These are phyloP conservation scores for Amphipoea lucens DNA, from an alignment of 2,888 invertebrate genomes.

Conservation along the genomic window DNA sequence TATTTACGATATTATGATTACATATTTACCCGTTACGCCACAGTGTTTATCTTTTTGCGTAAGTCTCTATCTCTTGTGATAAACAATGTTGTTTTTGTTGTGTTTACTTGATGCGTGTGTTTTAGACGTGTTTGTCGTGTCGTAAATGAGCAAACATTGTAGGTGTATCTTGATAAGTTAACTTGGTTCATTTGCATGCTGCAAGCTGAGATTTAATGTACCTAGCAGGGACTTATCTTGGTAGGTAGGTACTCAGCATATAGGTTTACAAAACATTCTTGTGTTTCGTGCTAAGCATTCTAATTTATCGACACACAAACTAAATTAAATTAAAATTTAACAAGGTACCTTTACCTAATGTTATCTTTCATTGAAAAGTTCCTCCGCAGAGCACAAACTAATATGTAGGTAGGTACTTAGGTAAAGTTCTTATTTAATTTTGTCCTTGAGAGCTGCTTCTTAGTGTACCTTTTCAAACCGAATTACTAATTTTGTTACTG, in stretches of 20 bases:
- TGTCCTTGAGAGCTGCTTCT: too few relatives aligned
- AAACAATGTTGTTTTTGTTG: constrained; percentile 43
- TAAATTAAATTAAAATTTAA: too few relatives aligned
- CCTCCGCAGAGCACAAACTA: too few relatives aligned
- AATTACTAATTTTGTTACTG: too few relatives aligned
- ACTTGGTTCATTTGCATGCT: constrained; percentile 17
- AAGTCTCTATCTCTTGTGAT: constrained; percentile 15
- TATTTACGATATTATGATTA: constrained; percentile 34
- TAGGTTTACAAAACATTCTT: neutral
- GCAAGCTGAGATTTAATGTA: neutral
- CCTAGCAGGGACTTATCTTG: neutral
- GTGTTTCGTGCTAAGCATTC: too few relatives aligned
- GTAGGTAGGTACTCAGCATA: neutral
- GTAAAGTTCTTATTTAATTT: too few relatives aligned
- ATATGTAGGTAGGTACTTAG: too few relatives aligned
- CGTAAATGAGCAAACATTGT: constrained; percentile 7
- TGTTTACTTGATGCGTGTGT: constrained; percentile 2
- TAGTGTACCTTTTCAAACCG: too few relatives aligned
- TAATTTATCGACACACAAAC: too few relatives aligned
- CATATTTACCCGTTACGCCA: constrained; percentile 4
- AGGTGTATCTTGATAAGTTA: constrained; percentile 14
- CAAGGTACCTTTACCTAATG: too few relatives aligned
- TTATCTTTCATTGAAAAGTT: too few relatives aligned
- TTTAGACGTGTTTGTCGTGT: constrained; percentile 16
- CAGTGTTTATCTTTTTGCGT: constrained; percentile 46